phyloP scores from a whole-genome alignment of 2,888 invertebrate species.

The Archips crataeganus region DNA sequence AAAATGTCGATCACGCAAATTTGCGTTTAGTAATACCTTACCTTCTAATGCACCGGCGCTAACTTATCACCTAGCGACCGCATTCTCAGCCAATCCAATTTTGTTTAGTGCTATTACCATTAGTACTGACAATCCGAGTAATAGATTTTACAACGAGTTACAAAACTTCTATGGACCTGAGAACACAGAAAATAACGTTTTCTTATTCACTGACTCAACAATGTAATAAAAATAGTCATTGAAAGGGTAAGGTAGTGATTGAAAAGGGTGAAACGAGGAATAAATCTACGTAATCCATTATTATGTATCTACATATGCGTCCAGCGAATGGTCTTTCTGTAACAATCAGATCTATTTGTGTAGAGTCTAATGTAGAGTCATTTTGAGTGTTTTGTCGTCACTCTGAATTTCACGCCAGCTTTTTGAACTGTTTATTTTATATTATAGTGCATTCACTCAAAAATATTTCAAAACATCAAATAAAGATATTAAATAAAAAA shows the following conservation, averaged over 20 bases:
- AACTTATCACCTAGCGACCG: conserved; percentile 34
- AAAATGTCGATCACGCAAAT: conserved; percentile 44
- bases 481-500: conserved; percentile 14
- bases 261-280: conserved; percentile 38
- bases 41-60: conserved; percentile 33
- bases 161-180: conserved; percentile 8
- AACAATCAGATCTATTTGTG: neutral
- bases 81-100: conserved; percentile 29
- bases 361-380: neutral
- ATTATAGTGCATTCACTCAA: neutral
- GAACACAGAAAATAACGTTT: conserved; percentile 33
- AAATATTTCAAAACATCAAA: conserved; percentile 22
- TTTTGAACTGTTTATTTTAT: conserved; percentile 10
- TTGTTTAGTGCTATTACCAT: conserved; percentile 26
- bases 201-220: conserved; percentile 40
- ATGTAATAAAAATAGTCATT: conserved; percentile 40
- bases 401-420: conserved; percentile 9
- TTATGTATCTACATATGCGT: conserved; percentile 30
- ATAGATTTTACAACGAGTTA: neutral
- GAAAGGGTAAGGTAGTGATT: conserved; percentile 41
- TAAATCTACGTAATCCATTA: conserved; percentile 40
- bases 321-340: conserved; percentile 12
- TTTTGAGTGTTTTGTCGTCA: neutral
- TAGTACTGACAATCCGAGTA: conserved; percentile 16
- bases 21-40: conserved; percentile 41